Evolutionary conservation across 1,140 invertebrate genomes (phyloP).

Genomic region (Scaptodrosophila lebanonensis): DNA sequence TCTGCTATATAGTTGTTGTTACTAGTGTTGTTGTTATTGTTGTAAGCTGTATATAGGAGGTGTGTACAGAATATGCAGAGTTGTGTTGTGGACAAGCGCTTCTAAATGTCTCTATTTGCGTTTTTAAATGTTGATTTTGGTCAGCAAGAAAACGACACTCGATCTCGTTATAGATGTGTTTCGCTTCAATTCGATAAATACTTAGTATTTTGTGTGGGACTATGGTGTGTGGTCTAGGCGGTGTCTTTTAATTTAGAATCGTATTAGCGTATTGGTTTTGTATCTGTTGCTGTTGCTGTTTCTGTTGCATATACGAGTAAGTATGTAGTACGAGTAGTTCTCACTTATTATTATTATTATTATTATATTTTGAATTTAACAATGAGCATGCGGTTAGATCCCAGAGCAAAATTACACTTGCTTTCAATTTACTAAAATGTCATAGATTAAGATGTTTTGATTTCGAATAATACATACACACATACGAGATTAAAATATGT

Average conservation of each 20-base stretch:
- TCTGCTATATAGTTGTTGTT: no score
- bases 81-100: no score
- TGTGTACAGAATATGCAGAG: no score
- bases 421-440: background rate
- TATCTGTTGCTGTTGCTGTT: background rate
- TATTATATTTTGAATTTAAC: slow-evolving; percentile 2
- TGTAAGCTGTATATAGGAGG: no score
- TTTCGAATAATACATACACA: slow-evolving; percentile 19
- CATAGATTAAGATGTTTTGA: background rate
- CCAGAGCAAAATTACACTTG: slow-evolving; percentile 22
- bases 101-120: no score
- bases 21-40: no score
- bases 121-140: no score
- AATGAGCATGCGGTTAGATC: slow-evolving; percentile 25
- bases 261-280: background rate
- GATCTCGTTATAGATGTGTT: no score
- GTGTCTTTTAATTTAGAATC: no score
- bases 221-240: slow-evolving; percentile 36
- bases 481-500: slow-evolving; percentile 3
- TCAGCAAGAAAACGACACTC: no score
- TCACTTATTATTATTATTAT: slow-evolving; percentile 22
- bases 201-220: background rate
- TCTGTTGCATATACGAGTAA: background rate
- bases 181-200: no score
- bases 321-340: no score